phyloP scores from a whole-genome alignment of 2,888 invertebrate genomes.

The Leptothorax acervorum region DNA sequence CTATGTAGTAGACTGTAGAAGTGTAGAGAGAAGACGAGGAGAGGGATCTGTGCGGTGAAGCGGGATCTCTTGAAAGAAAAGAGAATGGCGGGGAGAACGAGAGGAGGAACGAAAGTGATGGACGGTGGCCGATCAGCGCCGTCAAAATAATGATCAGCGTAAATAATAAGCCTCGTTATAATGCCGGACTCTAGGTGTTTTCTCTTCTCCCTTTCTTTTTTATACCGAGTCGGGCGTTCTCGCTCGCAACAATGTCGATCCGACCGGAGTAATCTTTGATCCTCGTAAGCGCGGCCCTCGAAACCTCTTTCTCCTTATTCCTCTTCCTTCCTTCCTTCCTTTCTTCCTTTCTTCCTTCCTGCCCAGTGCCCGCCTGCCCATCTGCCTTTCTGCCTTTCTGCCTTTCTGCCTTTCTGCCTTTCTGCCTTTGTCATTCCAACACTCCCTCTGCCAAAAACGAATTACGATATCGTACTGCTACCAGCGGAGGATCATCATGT shows the following conservation, averaged over 20 bases:
- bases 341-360: neutral
- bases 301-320: conserved; percentile 46
- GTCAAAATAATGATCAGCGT: conserved; percentile 84
- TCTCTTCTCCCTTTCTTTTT: conserved; percentile 47
- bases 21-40: conserved; percentile 40
- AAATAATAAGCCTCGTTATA: conserved; percentile 73
- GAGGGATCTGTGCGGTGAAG: conserved; percentile 55
- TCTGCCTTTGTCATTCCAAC: conserved; percentile 42
- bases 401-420: conserved; percentile 32
- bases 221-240: conserved; percentile 37
- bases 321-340: conserved; percentile 25
- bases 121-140: conserved; percentile 84
- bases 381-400: conserved; percentile 34
- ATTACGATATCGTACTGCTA: conserved; percentile 41
- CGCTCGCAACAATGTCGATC: conserved; percentile 59
- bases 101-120: conserved; percentile 80
- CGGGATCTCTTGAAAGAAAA: conserved; percentile 52
- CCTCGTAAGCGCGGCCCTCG: conserved; percentile 57
- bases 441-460: conserved; percentile 10
- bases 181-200: conserved; percentile 61
- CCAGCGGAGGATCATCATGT: neutral
- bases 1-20: conserved; percentile 45
- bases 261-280: conserved; percentile 54
- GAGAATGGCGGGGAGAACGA: conserved; percentile 57
- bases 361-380: neutral